Conservation (phyloP, 1,140 invertebrate species). For the Drosophila auraria region DNA sequence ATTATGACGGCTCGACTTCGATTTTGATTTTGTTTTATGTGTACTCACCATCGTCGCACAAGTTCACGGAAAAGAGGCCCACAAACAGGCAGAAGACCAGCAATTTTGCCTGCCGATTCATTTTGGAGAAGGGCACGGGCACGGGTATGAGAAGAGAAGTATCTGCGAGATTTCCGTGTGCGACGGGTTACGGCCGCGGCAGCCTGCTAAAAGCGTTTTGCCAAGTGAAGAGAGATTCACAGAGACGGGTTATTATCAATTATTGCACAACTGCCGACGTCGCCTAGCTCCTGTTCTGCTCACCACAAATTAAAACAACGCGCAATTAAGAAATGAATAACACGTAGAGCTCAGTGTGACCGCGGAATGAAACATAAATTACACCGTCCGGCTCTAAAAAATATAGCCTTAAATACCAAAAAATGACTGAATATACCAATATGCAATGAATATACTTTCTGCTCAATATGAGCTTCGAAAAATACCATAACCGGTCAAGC, state of each 20-base stretch:
- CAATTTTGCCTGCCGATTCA: conserved; percentile 73
- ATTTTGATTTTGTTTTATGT: conserved; percentile 3
- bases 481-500: no score
- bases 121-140: conserved; percentile 30
- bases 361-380: not conserved
- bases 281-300: conserved; percentile 31
- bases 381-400: not conserved
- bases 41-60: conserved; percentile 63
- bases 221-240: conserved; percentile 6
- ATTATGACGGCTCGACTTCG: conserved; percentile 6
- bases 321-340: conserved; percentile 76
- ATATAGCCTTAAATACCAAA: not conserved
- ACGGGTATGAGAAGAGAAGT: conserved; percentile 21
- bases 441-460: no score
- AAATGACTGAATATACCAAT: not conserved
- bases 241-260: conserved; percentile 9
- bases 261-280: conserved; percentile 50
- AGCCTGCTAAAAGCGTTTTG: conserved; percentile 20
- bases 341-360: conserved; percentile 29
- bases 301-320: conserved; percentile 68
- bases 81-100: conserved; percentile 71
- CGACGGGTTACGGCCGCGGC: conserved; percentile 37
- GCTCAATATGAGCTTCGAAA: no score
- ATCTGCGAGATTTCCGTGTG: conserved; percentile 35
- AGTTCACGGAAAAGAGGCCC: conserved; percentile 59